Percentiles rank a stretch among this genome's conserved stretches.
Evolutionary conservation across 2,113 vertebrate genomes (phyloP).

Genomic region (Conger conger): DNA sequence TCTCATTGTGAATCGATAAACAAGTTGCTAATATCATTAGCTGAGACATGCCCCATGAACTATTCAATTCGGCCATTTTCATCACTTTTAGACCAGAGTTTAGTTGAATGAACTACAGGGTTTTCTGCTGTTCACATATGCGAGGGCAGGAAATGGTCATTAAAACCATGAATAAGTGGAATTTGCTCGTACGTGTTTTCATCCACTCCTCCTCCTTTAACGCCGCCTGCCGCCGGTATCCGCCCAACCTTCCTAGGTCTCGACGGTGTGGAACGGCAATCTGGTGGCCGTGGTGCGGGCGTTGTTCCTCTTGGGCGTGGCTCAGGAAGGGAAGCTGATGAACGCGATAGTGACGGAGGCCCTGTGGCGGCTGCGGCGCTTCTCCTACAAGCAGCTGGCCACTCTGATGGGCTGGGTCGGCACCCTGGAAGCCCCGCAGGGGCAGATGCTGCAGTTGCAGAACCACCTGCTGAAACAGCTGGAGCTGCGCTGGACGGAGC

Average conservation of each 20-base stretch:
- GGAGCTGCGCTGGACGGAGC: conserved; percentile 89
- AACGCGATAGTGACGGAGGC: conserved; percentile 80
- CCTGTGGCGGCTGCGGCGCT: conserved; percentile 79
- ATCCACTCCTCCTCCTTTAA: neutral
- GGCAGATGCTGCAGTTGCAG: conserved; percentile 66
- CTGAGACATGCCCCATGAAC: too few relatives aligned
- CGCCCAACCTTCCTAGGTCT: conserved; percentile 59
- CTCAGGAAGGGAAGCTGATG: conserved; percentile 34
- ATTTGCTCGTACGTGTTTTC: neutral
- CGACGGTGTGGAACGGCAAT: conserved; percentile 69
- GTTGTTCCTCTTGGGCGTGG: conserved; percentile 62
- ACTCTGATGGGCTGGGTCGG: conserved; percentile 64
- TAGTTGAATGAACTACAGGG: too few relatives aligned
- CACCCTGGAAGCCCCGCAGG: conserved; percentile 45
- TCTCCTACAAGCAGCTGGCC: conserved; percentile 72
- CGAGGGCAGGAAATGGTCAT: too few relatives aligned
- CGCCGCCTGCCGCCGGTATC: too few relatives aligned
- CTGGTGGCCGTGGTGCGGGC: conserved; percentile 73
- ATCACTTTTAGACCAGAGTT: too few relatives aligned
- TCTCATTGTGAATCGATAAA: too few relatives aligned
- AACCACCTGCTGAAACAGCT: conserved; percentile 73
- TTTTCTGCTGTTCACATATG: too few relatives aligned
- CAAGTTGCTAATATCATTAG: too few relatives aligned
- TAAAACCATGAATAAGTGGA: too few relatives aligned
- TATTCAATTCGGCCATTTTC: too few relatives aligned